Evolutionary conservation across 2,888 invertebrate species (phyloP), one percentile per base, ranked within the genome.

Genomic region (Oxycera nigricornis): DNA sequence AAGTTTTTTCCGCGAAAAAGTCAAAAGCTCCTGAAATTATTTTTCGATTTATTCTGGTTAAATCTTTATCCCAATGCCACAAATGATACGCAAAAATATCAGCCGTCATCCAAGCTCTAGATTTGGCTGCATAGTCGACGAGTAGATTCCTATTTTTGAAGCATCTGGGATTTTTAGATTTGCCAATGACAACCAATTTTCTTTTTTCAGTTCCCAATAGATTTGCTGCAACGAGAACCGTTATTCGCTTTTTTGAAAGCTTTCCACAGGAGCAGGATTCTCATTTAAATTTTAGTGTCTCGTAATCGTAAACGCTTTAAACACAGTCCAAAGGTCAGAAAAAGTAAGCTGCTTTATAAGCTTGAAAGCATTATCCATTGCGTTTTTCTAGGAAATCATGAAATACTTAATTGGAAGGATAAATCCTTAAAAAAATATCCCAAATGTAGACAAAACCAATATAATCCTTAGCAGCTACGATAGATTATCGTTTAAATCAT

Each of bases 201-300:
- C 55, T 55, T 55, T 55, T 24, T 55, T 55, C 24, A 55, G 55
- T 55, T 22, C 24, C 55, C 55, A 55, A 55, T 24, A 24, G 24
- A 24, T 55, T 55, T 55, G 1, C 55, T 55, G 55, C 55, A 55
- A 24, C 55, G 6, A 55, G 55, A 22, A 55, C 24, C 55, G 24
- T 55, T 55, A 55, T 55, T 24, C 55, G 20, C 24, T 55, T 17
- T 22, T 55, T 55, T 55, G 55, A 55, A 55, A 55, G 55, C 55
- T 24, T 55, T 1, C 55, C 24, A 55, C 1, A 0, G 24, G 24
- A 55, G 24, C 1, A 24, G 55, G 55, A 24, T 55, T 55, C 24
- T 24, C 55, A 6, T 55, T 55, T 55, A 24, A 55, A 55, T 50
- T 9, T 50, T 50, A 50, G 17, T n/a, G 50, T 50, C 14, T 50